These are phyloP conservation scores for Athetis lepigone DNA, from an alignment of 2,888 invertebrate species.

Conservation along the genomic window DNA sequence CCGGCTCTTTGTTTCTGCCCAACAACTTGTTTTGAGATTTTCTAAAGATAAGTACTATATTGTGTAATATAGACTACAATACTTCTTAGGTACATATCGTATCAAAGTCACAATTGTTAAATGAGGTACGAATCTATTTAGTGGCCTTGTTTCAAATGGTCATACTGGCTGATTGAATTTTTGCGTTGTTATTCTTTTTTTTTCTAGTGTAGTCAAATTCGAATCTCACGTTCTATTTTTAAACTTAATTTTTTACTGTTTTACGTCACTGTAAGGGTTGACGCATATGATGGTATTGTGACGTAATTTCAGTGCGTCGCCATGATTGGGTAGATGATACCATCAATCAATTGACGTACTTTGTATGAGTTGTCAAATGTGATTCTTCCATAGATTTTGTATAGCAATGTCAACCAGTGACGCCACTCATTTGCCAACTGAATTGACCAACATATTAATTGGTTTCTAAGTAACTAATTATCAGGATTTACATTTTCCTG, in stretches of 20 bases:
- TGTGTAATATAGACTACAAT: constrained; percentile 68
- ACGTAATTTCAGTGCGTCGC: no score
- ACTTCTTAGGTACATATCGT: constrained; percentile 59
- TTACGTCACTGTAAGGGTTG: neutral
- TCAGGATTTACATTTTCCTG: no score
- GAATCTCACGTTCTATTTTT: constrained; percentile 21
- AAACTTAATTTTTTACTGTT: constrained; percentile 1
- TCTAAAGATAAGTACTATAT: constrained; percentile 70
- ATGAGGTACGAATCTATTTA: constrained; percentile 49
- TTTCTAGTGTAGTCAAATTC: neutral
- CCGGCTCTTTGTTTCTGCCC: constrained; percentile 72
- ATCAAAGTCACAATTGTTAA: constrained; percentile 57
- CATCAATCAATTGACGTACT: no score
- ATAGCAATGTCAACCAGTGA: no score
- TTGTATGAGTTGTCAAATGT: no score
- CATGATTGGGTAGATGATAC: no score
- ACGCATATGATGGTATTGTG: neutral
- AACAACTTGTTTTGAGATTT: constrained; percentile 70
- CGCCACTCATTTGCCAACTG: no score
- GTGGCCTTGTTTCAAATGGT: constrained; percentile 58
- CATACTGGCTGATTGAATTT: constrained; percentile 42
- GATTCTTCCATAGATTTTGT: no score
- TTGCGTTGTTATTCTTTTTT: constrained; percentile 4
- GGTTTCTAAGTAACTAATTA: no score
- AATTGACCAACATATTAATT: no score